A percentile compares a stretch with the other conserved stretches of the same genome.
Evolutionary conservation across 2,888 invertebrate species (phyloP).

Genomic region (Athalia circularis): DNA sequence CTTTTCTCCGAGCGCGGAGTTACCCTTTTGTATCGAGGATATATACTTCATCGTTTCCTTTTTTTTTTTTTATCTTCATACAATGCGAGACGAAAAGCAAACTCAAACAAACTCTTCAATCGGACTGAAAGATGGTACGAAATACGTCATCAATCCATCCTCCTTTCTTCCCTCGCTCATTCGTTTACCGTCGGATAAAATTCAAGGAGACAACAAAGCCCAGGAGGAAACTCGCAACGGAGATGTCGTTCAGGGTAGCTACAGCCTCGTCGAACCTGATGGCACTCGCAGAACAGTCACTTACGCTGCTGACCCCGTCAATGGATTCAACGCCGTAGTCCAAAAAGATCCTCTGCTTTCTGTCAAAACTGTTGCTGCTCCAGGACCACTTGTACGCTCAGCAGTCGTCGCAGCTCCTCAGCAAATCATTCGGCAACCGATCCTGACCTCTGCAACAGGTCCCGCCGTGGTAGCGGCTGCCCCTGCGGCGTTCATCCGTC

Average conservation of each 20-base stretch:
- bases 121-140: no score
- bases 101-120: no score
- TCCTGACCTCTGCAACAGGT: conserved; percentile 14
- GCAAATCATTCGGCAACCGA: conserved; percentile 26
- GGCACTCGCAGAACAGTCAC: conserved; percentile 67
- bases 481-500: conserved; percentile 53
- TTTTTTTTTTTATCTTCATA: no score
- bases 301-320: conserved; percentile 68
- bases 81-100: no score
- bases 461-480: conserved; percentile 41
- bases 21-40: no score
- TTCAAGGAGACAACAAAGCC: conserved; percentile 69
- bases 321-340: conserved; percentile 69
- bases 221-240: conserved; percentile 68
- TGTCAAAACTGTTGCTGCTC: conserved; percentile 53
- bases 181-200: background rate
- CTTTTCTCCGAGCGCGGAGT: no score
- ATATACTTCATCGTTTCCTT: no score
- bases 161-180: background rate
- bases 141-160: background rate
- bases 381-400: conserved; percentile 26
- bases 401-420: conserved; percentile 49
- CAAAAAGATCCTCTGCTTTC: conserved; percentile 64
- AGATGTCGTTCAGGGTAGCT: conserved; percentile 69
- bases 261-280: conserved; percentile 69